These are phyloP conservation scores for Budorcas taxicolor DNA, from an alignment of 2,113 vertebrate genomes.

Conservation along the genomic window DNA sequence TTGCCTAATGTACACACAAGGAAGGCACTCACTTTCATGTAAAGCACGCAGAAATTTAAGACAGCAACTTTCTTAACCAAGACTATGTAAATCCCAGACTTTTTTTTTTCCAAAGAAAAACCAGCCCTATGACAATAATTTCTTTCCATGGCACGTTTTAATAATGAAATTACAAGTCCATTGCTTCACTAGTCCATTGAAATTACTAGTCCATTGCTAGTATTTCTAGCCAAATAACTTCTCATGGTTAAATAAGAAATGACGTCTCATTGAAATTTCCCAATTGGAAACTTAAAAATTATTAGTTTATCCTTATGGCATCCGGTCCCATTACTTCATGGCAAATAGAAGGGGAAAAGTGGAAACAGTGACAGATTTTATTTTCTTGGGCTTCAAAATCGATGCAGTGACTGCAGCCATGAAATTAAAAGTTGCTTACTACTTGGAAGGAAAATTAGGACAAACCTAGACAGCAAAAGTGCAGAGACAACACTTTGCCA, in stretches of 20 bases:
- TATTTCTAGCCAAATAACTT: neutral
- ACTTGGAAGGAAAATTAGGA: neutral
- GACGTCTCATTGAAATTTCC: neutral
- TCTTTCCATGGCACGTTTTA: neutral
- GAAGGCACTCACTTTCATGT: neutral
- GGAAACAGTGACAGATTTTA: neutral
- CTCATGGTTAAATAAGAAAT: neutral
- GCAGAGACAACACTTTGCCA: neutral
- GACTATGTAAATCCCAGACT: neutral
- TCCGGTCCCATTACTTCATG: neutral
- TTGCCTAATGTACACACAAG: neutral
- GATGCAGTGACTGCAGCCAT: neutral
- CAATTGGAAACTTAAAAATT: neutral
- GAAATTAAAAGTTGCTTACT: neutral
- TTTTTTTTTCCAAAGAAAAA: neutral
- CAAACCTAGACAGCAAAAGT: neutral
- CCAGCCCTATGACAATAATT: neutral
- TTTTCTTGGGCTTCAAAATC: neutral
- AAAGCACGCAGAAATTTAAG: neutral
- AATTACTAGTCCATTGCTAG: neutral
- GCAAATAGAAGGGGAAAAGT: neutral
- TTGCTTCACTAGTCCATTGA: neutral
- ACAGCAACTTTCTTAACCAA: neutral
- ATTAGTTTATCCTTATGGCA: neutral
- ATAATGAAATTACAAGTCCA: neutral